These are phyloP conservation scores for Ciona savignyi DNA, from an alignment of 23 tunicate genomes.

Conservation along the genomic window DNA sequence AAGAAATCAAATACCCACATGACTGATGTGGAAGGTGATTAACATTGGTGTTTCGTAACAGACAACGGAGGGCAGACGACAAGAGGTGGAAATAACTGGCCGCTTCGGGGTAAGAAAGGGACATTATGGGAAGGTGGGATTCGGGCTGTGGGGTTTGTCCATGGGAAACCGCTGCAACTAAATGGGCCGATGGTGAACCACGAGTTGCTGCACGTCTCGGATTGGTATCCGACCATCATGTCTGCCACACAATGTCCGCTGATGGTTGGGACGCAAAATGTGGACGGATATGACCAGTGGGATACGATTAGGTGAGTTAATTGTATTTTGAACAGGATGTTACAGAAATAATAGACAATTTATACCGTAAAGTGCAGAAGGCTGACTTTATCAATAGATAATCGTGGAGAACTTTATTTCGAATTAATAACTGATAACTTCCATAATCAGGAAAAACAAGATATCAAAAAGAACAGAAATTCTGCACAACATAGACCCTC, in stretches of 20 bases:
- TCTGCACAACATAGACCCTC: conserved; percentile 62
- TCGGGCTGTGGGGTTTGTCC: conserved; percentile 59
- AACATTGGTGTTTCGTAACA: too few species aligned
- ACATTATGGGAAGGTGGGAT: conserved; percentile 88
- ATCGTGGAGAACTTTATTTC: too few species aligned
- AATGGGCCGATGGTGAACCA: conserved; percentile 1
- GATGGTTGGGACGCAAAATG: conserved; percentile 27
- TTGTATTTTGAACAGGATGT: background rate
- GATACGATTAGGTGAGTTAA: conserved; percentile 21
- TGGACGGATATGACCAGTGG: conserved; percentile 82
- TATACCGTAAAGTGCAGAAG: too few species aligned
- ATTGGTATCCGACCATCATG: conserved; percentile 79
- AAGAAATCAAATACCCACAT: too few species aligned
- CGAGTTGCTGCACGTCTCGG: conserved; percentile 62
- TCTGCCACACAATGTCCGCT: conserved; percentile 73
- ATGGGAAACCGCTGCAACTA: conserved; percentile 38
- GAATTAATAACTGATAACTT: too few species aligned
- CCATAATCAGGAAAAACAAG: conserved; percentile 3
- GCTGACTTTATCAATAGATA: too few species aligned
- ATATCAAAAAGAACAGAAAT: conserved; percentile 45
- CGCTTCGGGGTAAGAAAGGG: conserved; percentile 59
- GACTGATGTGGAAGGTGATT: too few species aligned
- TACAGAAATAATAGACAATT: too few species aligned
- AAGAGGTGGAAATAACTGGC: conserved; percentile 80
- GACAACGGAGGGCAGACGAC: conserved; percentile 66